Conservation (phyloP, 1,140 invertebrate genomes). For the Littorina saxatilis region DNA sequence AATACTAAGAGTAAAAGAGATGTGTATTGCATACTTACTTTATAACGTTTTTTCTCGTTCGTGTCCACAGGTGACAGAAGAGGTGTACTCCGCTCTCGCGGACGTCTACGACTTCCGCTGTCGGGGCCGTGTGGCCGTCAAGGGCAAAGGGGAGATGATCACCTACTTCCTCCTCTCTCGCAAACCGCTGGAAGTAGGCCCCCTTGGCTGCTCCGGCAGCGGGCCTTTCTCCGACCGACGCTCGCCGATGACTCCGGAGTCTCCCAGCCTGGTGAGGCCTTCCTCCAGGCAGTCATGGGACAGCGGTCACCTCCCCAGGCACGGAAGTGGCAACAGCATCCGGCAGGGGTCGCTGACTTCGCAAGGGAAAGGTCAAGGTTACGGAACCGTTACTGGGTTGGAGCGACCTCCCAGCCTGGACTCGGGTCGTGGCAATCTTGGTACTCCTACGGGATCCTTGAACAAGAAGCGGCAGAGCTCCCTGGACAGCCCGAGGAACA, state of each 20-base stretch:
- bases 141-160: conserved; percentile 93
- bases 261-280: conserved; percentile 33
- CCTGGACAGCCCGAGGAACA: conserved; percentile 62
- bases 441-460: conserved; percentile 68
- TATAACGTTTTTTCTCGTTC: not conserved
- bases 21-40: not conserved
- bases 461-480: conserved; percentile 61
- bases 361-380: conserved; percentile 37
- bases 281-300: conserved; percentile 45
- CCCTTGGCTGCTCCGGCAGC: conserved; percentile 27
- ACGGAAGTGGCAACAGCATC: conserved; percentile 38
- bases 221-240: conserved; percentile 42
- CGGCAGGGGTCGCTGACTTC: conserved; percentile 46
- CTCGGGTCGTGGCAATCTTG: conserved; percentile 49
- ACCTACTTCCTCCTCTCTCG: conserved; percentile 88
- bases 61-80: conserved; percentile 76
- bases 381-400: conserved; percentile 42
- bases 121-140: conserved; percentile 91
- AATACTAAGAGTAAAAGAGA: no score
- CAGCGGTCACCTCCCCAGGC: conserved; percentile 22
- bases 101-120: conserved; percentile 90
- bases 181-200: conserved; percentile 14
- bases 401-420: conserved; percentile 57
- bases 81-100: conserved; percentile 63
- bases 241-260: conserved; percentile 46